A percentile compares a stretch with the other conserved stretches of the same genome.
Conservation (phyloP, 2,888 invertebrate genomes). For the Eristalis intricaria region DNA sequence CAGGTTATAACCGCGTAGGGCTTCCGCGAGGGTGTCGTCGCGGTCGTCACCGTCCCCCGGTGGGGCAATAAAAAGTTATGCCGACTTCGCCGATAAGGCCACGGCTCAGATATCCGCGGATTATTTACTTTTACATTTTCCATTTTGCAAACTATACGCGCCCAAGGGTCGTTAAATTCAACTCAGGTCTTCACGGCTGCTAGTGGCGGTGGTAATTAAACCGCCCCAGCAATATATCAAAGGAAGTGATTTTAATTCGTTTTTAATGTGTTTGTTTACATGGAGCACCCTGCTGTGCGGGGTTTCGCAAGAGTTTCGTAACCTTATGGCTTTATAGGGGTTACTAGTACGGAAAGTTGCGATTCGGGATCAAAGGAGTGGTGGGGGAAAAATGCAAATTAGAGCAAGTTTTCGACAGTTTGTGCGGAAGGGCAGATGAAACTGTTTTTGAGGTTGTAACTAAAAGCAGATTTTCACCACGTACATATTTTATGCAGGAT, state of each 20-base stretch:
- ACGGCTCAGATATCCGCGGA: constrained; percentile 39
- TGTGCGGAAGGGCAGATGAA: neutral
- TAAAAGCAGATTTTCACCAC: neutral
- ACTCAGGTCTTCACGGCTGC: constrained; percentile 42
- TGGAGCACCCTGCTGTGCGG: constrained; percentile 9
- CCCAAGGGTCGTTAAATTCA: constrained; percentile 54
- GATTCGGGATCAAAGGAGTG: neutral
- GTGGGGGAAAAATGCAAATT: constrained; percentile 10
- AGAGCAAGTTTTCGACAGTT: neutral
- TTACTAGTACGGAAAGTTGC: neutral
- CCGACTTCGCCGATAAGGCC: constrained; percentile 34
- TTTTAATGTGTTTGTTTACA: constrained; percentile 54
- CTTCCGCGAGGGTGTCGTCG: neutral
- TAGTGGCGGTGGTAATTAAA: constrained; percentile 55
- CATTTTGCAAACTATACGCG: constrained; percentile 28
- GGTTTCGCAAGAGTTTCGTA: constrained; percentile 21
- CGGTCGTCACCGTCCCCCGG: constrained; percentile 2
- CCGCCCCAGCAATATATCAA: constrained; percentile 31
- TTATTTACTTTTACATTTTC: constrained; percentile 45
- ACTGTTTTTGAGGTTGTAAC: neutral
- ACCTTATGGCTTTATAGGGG: constrained; percentile 15
- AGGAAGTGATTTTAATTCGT: constrained; percentile 66
- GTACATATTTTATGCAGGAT: neutral
- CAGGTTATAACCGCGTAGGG: neutral
- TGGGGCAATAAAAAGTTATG: constrained; percentile 57